These are phyloP conservation scores for Protomyctophum bolini DNA, from an alignment of 2,113 vertebrate genomes.

Conservation along the genomic window DNA sequence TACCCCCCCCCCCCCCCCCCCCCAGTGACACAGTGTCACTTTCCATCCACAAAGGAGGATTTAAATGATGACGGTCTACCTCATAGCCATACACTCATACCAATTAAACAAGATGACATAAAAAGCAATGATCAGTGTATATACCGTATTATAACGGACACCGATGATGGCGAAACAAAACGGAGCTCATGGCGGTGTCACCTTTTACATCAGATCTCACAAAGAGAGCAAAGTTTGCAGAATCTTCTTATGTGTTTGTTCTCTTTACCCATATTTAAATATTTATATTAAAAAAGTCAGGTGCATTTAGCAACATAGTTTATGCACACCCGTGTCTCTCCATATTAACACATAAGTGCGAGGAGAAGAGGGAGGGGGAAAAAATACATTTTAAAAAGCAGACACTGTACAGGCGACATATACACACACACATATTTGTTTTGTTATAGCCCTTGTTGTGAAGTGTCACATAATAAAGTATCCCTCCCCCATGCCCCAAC, in stretches of 20 bases:
- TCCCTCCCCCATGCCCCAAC: neutral
- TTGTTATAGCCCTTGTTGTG: constrained; percentile 81
- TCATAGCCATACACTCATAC: too few species aligned
- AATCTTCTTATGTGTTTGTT: constrained; percentile 32
- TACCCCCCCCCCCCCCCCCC: too few species aligned
- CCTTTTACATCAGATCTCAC: constrained; percentile 7
- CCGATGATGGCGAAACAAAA: neutral
- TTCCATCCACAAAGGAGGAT: too few species aligned
- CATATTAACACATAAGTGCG: constrained; percentile 39
- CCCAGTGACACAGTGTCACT: too few species aligned
- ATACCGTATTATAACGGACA: too few species aligned
- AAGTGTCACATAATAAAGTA: constrained; percentile 55
- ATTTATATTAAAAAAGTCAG: constrained; percentile 17
- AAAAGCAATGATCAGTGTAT: neutral
- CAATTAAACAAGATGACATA: neutral
- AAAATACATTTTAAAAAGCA: constrained; percentile 49
- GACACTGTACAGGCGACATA: constrained; percentile 69
- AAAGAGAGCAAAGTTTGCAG: constrained; percentile 35
- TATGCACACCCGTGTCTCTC: constrained; percentile 57
- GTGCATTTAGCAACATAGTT: constrained; percentile 3
- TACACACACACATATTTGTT: constrained; percentile 71
- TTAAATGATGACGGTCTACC: too few species aligned
- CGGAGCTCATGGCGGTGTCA: neutral
- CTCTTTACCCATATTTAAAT: constrained; percentile 29
- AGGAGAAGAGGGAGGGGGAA: neutral